Conservation (phyloP, 2,797 vertebrate genomes). For the Pangasius krempfi region DNA sequence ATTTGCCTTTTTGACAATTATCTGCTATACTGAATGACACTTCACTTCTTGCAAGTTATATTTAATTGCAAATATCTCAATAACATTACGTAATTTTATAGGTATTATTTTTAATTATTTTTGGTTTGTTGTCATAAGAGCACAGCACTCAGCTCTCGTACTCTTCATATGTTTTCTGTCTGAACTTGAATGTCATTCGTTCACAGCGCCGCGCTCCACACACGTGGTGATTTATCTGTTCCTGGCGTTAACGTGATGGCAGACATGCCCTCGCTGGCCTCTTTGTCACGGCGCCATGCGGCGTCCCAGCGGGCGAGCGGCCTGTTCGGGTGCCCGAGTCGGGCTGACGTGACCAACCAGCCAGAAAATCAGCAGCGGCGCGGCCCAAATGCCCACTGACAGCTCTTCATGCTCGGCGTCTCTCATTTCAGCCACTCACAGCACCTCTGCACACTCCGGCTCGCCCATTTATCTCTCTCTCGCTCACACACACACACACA, state of each 20-base stretch:
- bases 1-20: too few species aligned
- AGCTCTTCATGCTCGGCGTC: conserved; percentile 57
- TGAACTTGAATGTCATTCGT: conserved; percentile 18
- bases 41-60: too few species aligned
- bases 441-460: conserved; percentile 32
- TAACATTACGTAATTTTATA: too few species aligned
- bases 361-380: conserved; percentile 59
- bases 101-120: background rate
- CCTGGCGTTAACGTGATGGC: conserved; percentile 39
- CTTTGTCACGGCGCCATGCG: conserved; percentile 38
- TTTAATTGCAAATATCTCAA: too few species aligned
- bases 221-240: conserved; percentile 53
- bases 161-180: conserved; percentile 5
- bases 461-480: conserved; percentile 54
- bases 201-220: conserved; percentile 24
- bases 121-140: background rate
- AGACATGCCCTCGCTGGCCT: conserved; percentile 42
- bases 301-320: conserved; percentile 34
- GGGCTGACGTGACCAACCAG: conserved; percentile 57
- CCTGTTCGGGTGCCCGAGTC: conserved; percentile 49
- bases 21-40: background rate
- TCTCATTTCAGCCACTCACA: conserved; percentile 30
- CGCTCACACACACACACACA: conserved; percentile 31
- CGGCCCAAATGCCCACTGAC: conserved; percentile 57
- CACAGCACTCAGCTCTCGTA: background rate